Evolutionary conservation across 2,797 vertebrate genomes (phyloP), one percentile per base, ranked within the genome.

Genomic region (Sebastes umbrosus): DNA sequence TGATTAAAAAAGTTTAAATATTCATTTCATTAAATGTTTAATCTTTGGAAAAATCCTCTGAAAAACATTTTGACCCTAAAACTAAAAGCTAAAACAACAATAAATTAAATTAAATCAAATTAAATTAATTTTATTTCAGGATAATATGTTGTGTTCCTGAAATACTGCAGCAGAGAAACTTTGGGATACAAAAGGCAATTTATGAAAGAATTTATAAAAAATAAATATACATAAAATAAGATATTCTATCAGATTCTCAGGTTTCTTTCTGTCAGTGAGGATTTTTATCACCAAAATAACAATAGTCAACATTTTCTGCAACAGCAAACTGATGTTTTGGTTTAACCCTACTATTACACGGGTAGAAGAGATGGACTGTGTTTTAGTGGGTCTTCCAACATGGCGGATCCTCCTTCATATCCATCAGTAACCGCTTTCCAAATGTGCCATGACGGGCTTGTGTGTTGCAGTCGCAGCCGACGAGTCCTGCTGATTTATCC

Each of bases 371-470:
- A 57, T 1, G 3, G 24, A n/a, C 39, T 46, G 36, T 50, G 16
- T 63, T 72, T 27, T 13, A 9, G 10, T 13, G 5, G 10, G 6
- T 69, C 58, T 71, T 83, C 85, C 85, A 87, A 76, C 87, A 74
- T 80, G 89, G 87, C 57, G 58, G 79, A 39, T 77, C 6, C 1
- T 67, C 50, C 62, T 73, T 79, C 83, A 50, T 60, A 25, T 77
- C 75, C 66, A 32, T 80, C 20, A 8, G 64, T 75, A 29, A 67
- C 66, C 57, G 34, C 59, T 81, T 59, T 80, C 66, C 63, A 64
- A 57, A 82, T 39, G 82, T 87, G 82, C 75, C 87, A 72, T 63
- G 71, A 67, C 18, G 5, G 72, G 65, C 29, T 54, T 36, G 75
- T 74, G 75, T 64, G 73, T 55, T 22, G 52, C 5, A n/a, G 77